These are phyloP conservation scores for Pristionchus entomophagus DNA, from an alignment of 2,888 invertebrate genomes.

Conservation along the genomic window DNA sequence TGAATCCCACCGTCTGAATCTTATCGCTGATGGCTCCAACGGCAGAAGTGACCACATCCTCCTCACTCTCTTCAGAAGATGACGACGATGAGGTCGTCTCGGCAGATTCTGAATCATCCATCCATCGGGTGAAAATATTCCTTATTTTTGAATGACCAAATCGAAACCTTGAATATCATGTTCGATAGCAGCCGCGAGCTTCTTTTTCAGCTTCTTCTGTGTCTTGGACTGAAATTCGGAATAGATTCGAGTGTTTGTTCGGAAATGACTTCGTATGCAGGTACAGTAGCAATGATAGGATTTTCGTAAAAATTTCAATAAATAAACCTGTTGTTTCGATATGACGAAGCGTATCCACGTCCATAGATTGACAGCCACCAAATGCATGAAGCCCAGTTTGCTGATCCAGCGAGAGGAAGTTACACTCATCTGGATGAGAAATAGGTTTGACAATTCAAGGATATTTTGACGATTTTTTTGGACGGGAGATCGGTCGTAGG, in stretches of 20 bases:
- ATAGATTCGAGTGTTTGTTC: too few species aligned
- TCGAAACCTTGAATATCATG: slow-evolving; percentile 5
- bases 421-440: slow-evolving; percentile 70
- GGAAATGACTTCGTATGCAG: too few species aligned
- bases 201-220: slow-evolving; percentile 38
- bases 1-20: slow-evolving; percentile 32
- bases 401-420: slow-evolving; percentile 64
- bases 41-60: not conserved
- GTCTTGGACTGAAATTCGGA: slow-evolving; percentile 1
- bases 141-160: not conserved
- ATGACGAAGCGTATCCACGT: slow-evolving; percentile 75
- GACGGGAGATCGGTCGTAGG: too few species aligned
- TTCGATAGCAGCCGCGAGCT: not conserved
- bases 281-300: too few species aligned
- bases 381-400: slow-evolving; percentile 74
- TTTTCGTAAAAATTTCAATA: too few species aligned
- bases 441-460: too few species aligned
- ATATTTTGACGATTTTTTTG: too few species aligned
- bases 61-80: not conserved
- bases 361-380: slow-evolving; percentile 74
- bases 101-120: not conserved
- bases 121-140: not conserved
- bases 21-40: not conserved
- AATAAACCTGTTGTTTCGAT: slow-evolving; percentile 65
- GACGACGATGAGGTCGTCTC: not conserved